Base-by-base conservation (phyloP, 2,113 vertebrate species). In the Actenoides lindsayi region DNA sequence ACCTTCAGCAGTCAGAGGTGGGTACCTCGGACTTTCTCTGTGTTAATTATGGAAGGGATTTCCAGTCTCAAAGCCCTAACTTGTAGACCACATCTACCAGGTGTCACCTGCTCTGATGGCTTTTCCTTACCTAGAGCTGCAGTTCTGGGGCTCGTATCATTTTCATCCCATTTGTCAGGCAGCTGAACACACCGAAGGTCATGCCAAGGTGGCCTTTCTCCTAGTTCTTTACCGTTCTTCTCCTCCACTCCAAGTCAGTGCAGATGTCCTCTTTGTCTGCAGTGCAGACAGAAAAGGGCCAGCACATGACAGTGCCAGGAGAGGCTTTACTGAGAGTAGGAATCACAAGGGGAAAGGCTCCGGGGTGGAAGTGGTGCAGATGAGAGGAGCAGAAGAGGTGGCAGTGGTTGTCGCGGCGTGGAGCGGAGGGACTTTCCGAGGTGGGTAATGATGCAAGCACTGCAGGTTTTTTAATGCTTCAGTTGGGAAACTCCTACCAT, bases 401-500 rank as follows among this genome's bases (percentile, higher is more conserved):
- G 46, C 60, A 21, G 14, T 78, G 78, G 42, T 50, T 5, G 0
- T 39, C 13, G 28, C 50, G 54, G 54, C 14, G 3, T 2, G 33
- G 68, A 76, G 23, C 9, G 0, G 63, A 76, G 50, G 35, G 73
- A 41, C 78, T 76, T 76, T 89, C 64, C 3, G 3, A 93, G 64
- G 51, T 48, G 74, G 79, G 64, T 83, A 48, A 83, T 23, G 75
- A 39, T 94, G 79, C 90, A 88, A 48, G 79, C 80, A 59, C 86
- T 91, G 74, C 92, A 69, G 81, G 53, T 67, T 37, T 95, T 95
- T 91, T 90, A 94, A 94, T 95, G 80, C 92, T 93, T 84, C 96
- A 92, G 41, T 44, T 96, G 96, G 96, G 95, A 97, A 90, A 91
- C 95, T 93, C 90, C 80, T 89, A 11, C 83, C 86, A 94, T 96